Evolutionary conservation across 2,888 invertebrate genomes (phyloP), one percentile per base, ranked within the genome.

Genomic region (Cerceris rybyensis): DNA sequence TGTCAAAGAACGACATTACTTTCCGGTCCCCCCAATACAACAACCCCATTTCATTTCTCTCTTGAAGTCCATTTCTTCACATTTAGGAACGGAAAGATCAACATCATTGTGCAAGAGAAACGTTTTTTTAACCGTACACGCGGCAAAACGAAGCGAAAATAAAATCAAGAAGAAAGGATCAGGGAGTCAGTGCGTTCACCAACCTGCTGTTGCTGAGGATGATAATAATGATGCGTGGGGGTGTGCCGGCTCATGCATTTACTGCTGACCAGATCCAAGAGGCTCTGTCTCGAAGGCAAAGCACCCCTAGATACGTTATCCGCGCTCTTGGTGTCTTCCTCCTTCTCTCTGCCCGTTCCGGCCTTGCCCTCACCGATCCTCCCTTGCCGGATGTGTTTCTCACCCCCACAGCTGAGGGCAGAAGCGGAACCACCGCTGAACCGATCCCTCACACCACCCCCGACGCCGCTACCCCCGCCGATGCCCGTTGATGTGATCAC

Each of bases 141-240:
- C 43, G 43, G 9, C 8, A 46, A 8, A 6, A 11, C 1, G 8
- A 8, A 46, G 9, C 46, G 9, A 11, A 11, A 11, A 46, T 1
- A 11, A 6, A 1, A 46, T 4, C 43, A 5, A 46, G 11, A 11
- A 46, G 6, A 46, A 46, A 11, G 9, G 46, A 42, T 52, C 39
- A 41, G 68, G 28, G 28, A 28, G 28, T 2, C 4, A 4, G 28
- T 28, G 4, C 28, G 28, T 28, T 28, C 28, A 85, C 88, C 66
- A 83, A 91, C 90, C 90, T 90, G 90, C 86, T 91, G 91, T 78
- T 91, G 91, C 67, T 92, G 92, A 70, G 88, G 89, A 78, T 92
- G 90, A 84, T 91, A 91, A 83, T 91, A 90, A 81, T 90, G 90
- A 81, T 91, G 91, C 61, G 90, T 91, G 67, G 92, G 90, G 71